These are phyloP conservation scores for Torymus tubicola DNA, from an alignment of 2,888 invertebrate genomes.

Conservation along the genomic window DNA sequence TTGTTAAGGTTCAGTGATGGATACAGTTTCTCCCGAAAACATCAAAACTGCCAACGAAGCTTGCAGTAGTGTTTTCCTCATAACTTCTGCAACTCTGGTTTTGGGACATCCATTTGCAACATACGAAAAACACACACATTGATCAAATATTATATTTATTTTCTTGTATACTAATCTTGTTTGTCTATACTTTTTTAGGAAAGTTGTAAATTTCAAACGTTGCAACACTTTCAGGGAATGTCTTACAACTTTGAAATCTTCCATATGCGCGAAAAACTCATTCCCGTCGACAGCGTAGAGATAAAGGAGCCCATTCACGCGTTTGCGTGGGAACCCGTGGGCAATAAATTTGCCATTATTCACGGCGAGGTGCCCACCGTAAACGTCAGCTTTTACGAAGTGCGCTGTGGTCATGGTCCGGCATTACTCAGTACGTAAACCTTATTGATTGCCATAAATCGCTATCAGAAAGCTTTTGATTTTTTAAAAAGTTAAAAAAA, in stretches of 20 bases:
- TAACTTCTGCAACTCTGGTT: slow-evolving; percentile 45
- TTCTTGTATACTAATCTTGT: slow-evolving; percentile 38
- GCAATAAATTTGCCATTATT: slow-evolving; percentile 96
- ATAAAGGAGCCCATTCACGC: slow-evolving; percentile 95
- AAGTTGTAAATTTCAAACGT: slow-evolving; percentile 56
- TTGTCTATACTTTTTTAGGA: slow-evolving; percentile 49
- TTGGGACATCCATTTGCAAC: slow-evolving; percentile 43
- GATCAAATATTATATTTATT: slow-evolving; percentile 16
- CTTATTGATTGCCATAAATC: neutral
- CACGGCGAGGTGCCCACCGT: slow-evolving; percentile 94
- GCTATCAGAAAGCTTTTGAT: too few relatives aligned
- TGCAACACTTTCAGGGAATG: slow-evolving; percentile 81
- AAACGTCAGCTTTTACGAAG: slow-evolving; percentile 94
- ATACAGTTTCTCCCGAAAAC: neutral
- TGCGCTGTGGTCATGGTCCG: slow-evolving; percentile 93
- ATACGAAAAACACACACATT: neutral
- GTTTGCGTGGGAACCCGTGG: slow-evolving; percentile 99
- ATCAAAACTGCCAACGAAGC: slow-evolving; percentile 32
- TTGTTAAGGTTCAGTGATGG: too few relatives aligned
- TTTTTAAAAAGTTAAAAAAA: too few relatives aligned
- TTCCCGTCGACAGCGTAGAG: slow-evolving; percentile 98
- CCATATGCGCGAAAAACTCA: slow-evolving; percentile 97
- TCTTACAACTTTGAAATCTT: slow-evolving; percentile 99
- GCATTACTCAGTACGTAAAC: slow-evolving; percentile 88
- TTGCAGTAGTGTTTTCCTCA: slow-evolving; percentile 27